Percentiles rank a stretch among this genome's conserved stretches.
Evolutionary conservation across 2,797 vertebrate genomes (phyloP).

Genomic region (Hydrophis major): DNA sequence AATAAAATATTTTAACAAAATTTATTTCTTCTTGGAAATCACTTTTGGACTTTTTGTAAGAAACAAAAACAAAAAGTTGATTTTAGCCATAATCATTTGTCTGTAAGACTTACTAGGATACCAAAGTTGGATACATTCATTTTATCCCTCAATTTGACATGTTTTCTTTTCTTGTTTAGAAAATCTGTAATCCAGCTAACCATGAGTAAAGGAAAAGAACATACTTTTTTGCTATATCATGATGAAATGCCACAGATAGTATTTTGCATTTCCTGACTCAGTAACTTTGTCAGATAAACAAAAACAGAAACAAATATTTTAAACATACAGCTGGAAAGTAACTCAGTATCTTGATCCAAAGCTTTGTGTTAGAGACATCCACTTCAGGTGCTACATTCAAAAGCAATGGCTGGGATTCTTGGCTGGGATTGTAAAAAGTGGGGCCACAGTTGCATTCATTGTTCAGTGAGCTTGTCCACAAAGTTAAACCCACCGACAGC

Average conservation of each 20-base stretch:
- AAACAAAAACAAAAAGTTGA: not conserved
- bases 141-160: not conserved
- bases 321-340: not conserved
- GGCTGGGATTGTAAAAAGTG: constrained; percentile 72
- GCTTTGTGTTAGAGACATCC: not conserved
- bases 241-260: not conserved
- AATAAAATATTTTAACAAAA: not conserved
- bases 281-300: not conserved
- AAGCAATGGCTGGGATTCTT: constrained; percentile 22
- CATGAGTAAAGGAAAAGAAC: not conserved
- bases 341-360: not conserved
- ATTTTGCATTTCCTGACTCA: not conserved
- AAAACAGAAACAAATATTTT: not conserved
- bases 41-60: not conserved
- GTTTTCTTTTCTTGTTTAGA: not conserved
- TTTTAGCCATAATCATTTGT: not conserved
- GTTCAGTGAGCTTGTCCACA: constrained; percentile 98
- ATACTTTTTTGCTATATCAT: not conserved
- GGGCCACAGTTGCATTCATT: constrained; percentile 99
- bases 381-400: constrained; percentile 17
- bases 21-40: not conserved
- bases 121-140: not conserved
- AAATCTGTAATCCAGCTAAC: not conserved
- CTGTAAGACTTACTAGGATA: not conserved
- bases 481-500: constrained; percentile 99